Evolutionary conservation across 1,140 invertebrate genomes (phyloP).

Genomic region (Eueides isabella): DNA sequence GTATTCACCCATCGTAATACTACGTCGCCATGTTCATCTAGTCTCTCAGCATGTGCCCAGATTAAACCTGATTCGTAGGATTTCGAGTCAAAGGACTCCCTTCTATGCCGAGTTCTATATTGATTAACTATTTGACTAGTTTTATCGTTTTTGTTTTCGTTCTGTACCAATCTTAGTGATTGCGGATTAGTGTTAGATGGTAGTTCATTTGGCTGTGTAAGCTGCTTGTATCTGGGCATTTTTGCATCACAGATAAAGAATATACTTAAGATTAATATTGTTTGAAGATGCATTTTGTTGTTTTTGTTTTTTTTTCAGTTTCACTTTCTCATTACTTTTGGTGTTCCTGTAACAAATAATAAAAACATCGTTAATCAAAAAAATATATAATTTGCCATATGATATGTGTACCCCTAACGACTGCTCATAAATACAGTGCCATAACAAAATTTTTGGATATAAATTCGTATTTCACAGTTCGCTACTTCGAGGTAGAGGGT

Average conservation of each 20-base stretch:
- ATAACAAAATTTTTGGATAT: not conserved
- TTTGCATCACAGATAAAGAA: conserved; percentile 72
- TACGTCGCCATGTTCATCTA: conserved; percentile 82
- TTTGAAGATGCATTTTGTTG: conserved; percentile 67
- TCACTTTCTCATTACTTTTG: conserved; percentile 62
- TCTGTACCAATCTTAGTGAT: conserved; percentile 51
- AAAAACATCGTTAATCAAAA: not conserved
- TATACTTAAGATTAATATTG: conserved; percentile 62
- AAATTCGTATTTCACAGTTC: not conserved
- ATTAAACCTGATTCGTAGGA: conserved; percentile 72
- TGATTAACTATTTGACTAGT: conserved; percentile 63
- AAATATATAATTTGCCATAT: too few relatives aligned
- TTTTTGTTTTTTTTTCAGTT: conserved; percentile 50
- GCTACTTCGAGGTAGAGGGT: not conserved
- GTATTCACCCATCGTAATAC: conserved; percentile 83
- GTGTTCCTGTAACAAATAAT: conserved; percentile 62
- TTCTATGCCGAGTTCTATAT: conserved; percentile 60
- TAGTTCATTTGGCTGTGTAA: conserved; percentile 56
- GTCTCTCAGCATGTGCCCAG: conserved; percentile 72
- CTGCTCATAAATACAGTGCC: not conserved
- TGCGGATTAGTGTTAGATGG: conserved; percentile 54
- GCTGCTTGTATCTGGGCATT: conserved; percentile 57
- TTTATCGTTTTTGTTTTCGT: conserved; percentile 60
- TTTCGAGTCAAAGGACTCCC: conserved; percentile 71
- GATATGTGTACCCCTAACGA: too few relatives aligned